phyloP scores from a whole-genome alignment of 1,140 invertebrate genomes.

The Zaprionus ghesquierei region DNA sequence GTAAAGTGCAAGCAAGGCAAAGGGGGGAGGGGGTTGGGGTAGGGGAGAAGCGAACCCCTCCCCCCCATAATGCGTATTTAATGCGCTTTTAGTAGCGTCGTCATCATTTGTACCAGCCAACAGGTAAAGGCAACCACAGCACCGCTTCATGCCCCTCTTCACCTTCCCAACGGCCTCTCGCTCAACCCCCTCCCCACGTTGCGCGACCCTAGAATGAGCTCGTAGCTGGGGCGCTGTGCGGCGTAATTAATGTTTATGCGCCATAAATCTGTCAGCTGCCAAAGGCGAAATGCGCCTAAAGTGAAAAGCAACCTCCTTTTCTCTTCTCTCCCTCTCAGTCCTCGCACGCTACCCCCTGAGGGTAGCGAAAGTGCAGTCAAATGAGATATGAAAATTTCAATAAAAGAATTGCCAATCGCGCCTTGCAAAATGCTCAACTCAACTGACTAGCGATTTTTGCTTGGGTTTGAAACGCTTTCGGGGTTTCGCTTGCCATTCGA shows the following conservation, averaged over 20 bases:
- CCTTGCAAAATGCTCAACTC: background rate
- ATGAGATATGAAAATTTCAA: background rate
- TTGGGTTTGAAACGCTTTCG: background rate
- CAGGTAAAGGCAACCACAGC: constrained; percentile 22
- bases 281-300: constrained; percentile 24
- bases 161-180: background rate
- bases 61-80: constrained; percentile 64
- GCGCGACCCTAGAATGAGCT: too few species aligned
- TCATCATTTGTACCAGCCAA: constrained; percentile 11
- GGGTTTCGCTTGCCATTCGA: background rate
- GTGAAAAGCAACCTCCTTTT: background rate
- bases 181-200: background rate
- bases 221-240: background rate
- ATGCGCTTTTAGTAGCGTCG: constrained; percentile 52
- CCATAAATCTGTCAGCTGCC: constrained; percentile 44
- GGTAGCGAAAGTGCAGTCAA: background rate
- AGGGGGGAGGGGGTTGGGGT: background rate
- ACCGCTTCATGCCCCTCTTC: background rate
- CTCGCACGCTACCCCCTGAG: background rate
- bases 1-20: background rate
- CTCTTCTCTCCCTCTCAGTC: background rate
- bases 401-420: background rate
- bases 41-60: background rate
- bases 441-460: background rate
- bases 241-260: constrained; percentile 42